Percentiles rank a stretch among this genome's conserved stretches.
These are phyloP conservation scores for Emydocephalus ijimae DNA, from an alignment of 2,113 vertebrate genomes.

Conservation along the genomic window DNA sequence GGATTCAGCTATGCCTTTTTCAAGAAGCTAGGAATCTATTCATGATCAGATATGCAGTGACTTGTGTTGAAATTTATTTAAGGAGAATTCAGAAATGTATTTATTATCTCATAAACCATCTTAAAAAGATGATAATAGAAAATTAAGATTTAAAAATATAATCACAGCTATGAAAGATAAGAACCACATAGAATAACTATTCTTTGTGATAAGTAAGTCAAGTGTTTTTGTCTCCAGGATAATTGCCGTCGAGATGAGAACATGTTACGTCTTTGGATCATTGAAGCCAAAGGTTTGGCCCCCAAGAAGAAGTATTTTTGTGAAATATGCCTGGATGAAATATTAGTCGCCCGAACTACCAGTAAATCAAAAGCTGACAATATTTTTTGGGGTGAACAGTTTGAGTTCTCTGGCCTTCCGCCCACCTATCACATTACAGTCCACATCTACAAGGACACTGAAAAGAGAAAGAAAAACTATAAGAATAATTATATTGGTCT, in stretches of 20 bases:
- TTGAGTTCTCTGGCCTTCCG: constrained; percentile 87
- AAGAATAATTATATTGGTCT: constrained; percentile 96
- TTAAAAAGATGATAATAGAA: not conserved
- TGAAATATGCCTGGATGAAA: constrained; percentile 96
- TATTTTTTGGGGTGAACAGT: constrained; percentile 98
- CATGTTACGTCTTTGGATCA: constrained; percentile 92
- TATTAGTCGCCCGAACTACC: constrained; percentile 92
- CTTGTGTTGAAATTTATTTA: not conserved
- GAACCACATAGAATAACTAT: not conserved
- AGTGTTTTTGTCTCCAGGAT: constrained; percentile 74
- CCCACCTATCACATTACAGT: constrained; percentile 84
- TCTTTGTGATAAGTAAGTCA: constrained; percentile 1
- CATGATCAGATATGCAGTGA: not conserved
- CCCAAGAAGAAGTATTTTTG: constrained; percentile 97
- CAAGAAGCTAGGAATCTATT: not conserved
- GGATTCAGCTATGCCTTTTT: not conserved
- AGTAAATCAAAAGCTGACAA: constrained; percentile 91
- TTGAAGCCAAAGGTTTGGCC: constrained; percentile 94
- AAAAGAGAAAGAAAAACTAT: constrained; percentile 97
- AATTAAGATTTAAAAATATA: not conserved
- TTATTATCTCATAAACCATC: not conserved
- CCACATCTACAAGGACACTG: constrained; percentile 92
- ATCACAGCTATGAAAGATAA: not conserved
- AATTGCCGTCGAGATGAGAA: constrained; percentile 90
- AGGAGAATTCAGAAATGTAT: not conserved